Evolutionary conservation across 2,797 vertebrate species (phyloP).

Genomic region (Acridotheres tristis): DNA sequence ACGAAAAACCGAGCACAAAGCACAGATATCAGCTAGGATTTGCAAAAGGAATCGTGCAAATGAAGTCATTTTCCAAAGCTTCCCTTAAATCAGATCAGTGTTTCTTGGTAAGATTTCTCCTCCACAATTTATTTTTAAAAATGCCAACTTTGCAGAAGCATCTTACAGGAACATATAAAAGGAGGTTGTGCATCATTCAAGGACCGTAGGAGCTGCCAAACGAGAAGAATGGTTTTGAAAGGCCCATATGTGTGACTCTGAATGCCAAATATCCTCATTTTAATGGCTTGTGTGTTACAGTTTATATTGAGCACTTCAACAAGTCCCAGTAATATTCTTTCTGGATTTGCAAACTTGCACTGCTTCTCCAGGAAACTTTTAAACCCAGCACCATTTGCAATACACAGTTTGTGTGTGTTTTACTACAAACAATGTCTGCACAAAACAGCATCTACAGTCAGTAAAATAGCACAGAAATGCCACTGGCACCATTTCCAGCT

Average conservation of each 20-base stretch:
- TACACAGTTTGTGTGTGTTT: not conserved
- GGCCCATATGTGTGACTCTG: slow-evolving; percentile 39
- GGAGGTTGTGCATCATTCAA: slow-evolving; percentile 43
- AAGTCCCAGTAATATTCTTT: not conserved
- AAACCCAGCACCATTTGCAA: not conserved
- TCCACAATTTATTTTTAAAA: not conserved
- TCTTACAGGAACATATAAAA: slow-evolving; percentile 18
- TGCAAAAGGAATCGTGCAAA: not conserved
- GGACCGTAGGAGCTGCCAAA: slow-evolving; percentile 25
- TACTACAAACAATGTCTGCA: not conserved
- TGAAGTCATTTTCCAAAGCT: not conserved
- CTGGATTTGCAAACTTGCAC: not conserved
- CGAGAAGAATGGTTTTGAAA: slow-evolving; percentile 51
- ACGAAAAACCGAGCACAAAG: not conserved
- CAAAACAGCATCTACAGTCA: not conserved
- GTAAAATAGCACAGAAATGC: not conserved
- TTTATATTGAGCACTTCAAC: slow-evolving; percentile 23
- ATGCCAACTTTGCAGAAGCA: slow-evolving; percentile 22
- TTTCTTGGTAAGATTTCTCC: slow-evolving; percentile 16
- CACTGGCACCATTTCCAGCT: not conserved
- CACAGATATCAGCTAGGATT: not conserved
- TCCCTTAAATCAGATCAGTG: not conserved
- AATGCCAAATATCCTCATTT: slow-evolving; percentile 57
- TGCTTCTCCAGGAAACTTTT: slow-evolving; percentile 8
- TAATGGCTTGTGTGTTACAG: slow-evolving; percentile 32